phyloP scores from a whole-genome alignment of 1,140 invertebrate genomes.

The Drosophila varians region DNA sequence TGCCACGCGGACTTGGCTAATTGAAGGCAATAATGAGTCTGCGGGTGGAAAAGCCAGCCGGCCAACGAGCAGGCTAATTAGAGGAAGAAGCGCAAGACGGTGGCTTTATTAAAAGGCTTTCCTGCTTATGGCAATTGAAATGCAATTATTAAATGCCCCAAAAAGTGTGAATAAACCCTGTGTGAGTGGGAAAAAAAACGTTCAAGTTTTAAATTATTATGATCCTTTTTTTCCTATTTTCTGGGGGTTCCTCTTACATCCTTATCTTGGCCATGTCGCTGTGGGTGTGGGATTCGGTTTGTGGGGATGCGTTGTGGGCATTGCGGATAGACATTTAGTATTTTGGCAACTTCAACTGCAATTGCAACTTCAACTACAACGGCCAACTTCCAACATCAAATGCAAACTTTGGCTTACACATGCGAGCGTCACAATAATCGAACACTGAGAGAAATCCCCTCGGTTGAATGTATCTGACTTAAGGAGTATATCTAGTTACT shows the following conservation, averaged over 20 bases:
- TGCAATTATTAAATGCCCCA: conserved; percentile 54
- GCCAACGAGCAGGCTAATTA: conserved; percentile 61
- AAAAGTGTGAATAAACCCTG: conserved; percentile 35
- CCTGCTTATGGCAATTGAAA: conserved; percentile 61
- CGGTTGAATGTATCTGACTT: no score
- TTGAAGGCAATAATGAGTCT: conserved; percentile 56
- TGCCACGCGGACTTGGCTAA: conserved; percentile 44
- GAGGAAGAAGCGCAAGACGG: conserved; percentile 2
- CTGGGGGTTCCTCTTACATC: background rate
- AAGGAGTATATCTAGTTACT: no score
- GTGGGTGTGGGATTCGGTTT: conserved; percentile 45
- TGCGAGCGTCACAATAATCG: conserved; percentile 39
- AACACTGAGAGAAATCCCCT: conserved; percentile 11
- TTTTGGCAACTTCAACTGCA: conserved; percentile 66
- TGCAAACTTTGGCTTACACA: conserved; percentile 43
- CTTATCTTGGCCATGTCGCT: background rate
- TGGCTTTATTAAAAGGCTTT: conserved; percentile 15
- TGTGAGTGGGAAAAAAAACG: conserved; percentile 8
- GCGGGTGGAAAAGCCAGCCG: conserved; percentile 34
- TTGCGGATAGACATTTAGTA: conserved; percentile 75
- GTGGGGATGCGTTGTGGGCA: conserved; percentile 67
- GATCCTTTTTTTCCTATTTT: conserved; percentile 9
- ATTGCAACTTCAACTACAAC: conserved; percentile 18
- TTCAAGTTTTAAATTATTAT: conserved; percentile 28
- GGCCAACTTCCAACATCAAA: conserved; percentile 26